phyloP scores from a whole-genome alignment of 2,888 invertebrate species.

The Zhuqinia jingwanae region DNA sequence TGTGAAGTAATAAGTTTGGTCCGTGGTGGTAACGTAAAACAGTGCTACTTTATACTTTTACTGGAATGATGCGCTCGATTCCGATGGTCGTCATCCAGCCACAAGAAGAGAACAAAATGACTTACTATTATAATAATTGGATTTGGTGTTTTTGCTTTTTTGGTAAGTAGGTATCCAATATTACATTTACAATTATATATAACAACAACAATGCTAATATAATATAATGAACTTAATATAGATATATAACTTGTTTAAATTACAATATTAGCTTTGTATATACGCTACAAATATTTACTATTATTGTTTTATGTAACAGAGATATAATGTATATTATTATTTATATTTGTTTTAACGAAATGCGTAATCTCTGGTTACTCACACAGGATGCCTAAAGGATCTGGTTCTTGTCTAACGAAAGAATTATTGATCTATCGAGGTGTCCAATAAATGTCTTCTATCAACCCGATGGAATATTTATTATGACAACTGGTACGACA shows the following conservation, averaged over 20 bases:
- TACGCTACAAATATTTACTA: constrained; percentile 28
- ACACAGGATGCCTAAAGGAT: constrained; percentile 49
- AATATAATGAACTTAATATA: not conserved
- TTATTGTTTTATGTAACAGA: not conserved
- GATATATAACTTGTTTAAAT: not conserved
- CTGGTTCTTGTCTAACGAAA: constrained; percentile 38
- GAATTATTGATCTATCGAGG: constrained; percentile 53
- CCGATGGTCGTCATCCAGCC: constrained; percentile 52
- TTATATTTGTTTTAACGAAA: not conserved
- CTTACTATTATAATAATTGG: constrained; percentile 60
- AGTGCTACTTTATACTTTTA: constrained; percentile 14
- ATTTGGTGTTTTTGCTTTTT: constrained; percentile 49
- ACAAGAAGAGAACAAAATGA: constrained; percentile 53
- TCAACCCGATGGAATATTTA: constrained; percentile 16
- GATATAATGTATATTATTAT: too few relatives aligned
- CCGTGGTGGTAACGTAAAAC: constrained; percentile 20
- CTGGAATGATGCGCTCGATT: constrained; percentile 49
- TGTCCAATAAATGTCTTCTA: constrained; percentile 42
- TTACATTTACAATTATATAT: not conserved
- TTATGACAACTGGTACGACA: constrained; percentile 14
- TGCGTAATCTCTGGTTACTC: constrained; percentile 53
- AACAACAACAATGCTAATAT: not conserved
- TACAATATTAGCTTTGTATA: not conserved
- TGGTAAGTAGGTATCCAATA: constrained; percentile 9
- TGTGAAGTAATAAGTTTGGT: constrained; percentile 37